Percentiles rank a stretch among this genome's conserved stretches.
phyloP scores from a whole-genome alignment of 1,140 invertebrate genomes.

The Drosophila triauraria region DNA sequence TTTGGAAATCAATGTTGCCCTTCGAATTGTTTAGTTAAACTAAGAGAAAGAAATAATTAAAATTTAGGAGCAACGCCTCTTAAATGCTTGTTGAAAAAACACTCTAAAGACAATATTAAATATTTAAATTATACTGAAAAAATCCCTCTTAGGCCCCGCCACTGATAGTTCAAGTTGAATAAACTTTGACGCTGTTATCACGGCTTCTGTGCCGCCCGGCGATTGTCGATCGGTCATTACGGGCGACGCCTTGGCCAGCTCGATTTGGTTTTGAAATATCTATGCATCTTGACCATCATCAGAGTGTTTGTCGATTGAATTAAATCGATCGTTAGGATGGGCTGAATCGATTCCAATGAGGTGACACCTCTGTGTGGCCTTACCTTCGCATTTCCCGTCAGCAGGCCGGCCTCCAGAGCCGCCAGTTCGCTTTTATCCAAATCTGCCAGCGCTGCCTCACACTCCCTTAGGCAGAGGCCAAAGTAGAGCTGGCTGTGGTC shows the following conservation, averaged over 20 bases:
- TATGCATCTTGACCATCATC: slow-evolving; percentile 29
- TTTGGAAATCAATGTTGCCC: not conserved
- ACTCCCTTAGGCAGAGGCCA: slow-evolving; percentile 85
- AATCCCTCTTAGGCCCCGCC: slow-evolving; percentile 3
- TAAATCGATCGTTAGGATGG: slow-evolving; percentile 42
- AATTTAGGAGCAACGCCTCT: too few relatives aligned
- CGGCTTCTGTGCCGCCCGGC: slow-evolving; percentile 43
- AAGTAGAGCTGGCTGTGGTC: slow-evolving; percentile 86
- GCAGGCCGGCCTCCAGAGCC: slow-evolving; percentile 54
- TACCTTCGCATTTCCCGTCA: slow-evolving; percentile 79
- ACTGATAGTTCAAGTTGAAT: slow-evolving; percentile 48
- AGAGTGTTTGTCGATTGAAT: slow-evolving; percentile 61
- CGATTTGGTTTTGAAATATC: slow-evolving; percentile 45
- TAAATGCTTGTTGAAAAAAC: not conserved
- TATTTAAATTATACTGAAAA: not conserved
- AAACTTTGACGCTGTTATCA: slow-evolving; percentile 50
- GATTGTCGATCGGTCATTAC: slow-evolving; percentile 37
- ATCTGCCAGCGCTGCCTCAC: slow-evolving; percentile 52
- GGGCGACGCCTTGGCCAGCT: slow-evolving; percentile 26
- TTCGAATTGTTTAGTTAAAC: slow-evolving; percentile 3
- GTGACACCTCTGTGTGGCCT: slow-evolving; percentile 38
- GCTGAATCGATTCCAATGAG: slow-evolving; percentile 32
- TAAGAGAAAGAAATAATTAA: not conserved
- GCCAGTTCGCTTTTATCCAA: slow-evolving; percentile 42
- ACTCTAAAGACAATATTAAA: not conserved